These are phyloP conservation scores for Pterocles orientalis DNA, from an alignment of 2,113 vertebrate species.

Conservation along the genomic window DNA sequence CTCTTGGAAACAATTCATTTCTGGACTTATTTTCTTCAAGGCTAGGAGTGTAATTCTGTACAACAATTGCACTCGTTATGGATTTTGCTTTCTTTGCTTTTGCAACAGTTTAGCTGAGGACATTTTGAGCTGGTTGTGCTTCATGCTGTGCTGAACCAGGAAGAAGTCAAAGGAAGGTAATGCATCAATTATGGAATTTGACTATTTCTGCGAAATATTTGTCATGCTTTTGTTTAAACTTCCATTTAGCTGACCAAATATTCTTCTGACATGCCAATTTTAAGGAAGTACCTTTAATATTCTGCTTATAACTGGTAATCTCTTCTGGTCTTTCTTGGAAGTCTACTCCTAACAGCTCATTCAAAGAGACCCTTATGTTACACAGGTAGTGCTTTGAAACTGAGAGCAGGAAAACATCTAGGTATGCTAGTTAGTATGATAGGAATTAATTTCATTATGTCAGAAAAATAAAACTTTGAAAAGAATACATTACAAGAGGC, in stretches of 20 bases:
- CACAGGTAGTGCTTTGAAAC: slow-evolving; percentile 19
- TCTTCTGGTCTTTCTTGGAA: not conserved
- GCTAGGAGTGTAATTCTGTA: not conserved
- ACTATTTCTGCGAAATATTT: slow-evolving; percentile 2
- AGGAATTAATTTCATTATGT: not conserved
- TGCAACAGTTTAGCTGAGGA: not conserved
- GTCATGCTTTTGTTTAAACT: not conserved
- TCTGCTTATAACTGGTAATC: not conserved
- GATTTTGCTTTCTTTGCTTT: not conserved
- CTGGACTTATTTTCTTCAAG: not conserved
- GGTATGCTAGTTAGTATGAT: not conserved
- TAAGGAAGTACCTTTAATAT: not conserved
- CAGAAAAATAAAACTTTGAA: slow-evolving; percentile 28
- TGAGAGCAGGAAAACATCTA: not conserved
- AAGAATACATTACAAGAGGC: not conserved
- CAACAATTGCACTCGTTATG: not conserved
- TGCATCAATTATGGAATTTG: not conserved
- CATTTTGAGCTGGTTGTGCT: not conserved
- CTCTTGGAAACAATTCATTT: not conserved
- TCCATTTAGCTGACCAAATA: not conserved
- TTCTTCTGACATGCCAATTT: not conserved
- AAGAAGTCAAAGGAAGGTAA: not conserved
- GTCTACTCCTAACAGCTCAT: not conserved
- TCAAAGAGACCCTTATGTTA: not conserved
- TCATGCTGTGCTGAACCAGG: not conserved